A percentile compares a stretch with the other conserved stretches of the same genome.
Evolutionary conservation across 2,797 vertebrate species (phyloP).

Genomic region (Macropus fuliginosus): DNA sequence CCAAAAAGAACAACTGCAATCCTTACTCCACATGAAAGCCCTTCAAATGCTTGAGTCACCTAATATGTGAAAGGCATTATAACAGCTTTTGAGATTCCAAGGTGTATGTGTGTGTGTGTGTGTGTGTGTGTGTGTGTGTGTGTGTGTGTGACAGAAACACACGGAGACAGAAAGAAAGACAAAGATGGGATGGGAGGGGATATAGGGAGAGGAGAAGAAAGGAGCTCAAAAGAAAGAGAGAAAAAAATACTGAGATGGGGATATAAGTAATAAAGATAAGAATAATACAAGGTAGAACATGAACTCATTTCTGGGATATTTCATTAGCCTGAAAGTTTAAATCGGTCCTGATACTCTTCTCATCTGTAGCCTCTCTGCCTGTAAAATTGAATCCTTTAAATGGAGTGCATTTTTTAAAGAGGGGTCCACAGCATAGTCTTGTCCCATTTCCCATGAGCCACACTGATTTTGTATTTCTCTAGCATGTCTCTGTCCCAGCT

Average conservation of each 20-base stretch:
- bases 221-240: background rate
- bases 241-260: background rate
- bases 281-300: background rate
- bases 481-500: background rate
- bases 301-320: background rate
- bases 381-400: background rate
- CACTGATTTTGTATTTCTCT: background rate
- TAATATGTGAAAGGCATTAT: background rate
- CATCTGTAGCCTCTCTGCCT: too few relatives aligned
- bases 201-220: background rate
- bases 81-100: background rate
- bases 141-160: background rate
- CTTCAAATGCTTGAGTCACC: background rate
- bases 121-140: background rate
- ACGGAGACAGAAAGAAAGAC: background rate
- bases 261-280: background rate
- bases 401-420: background rate
- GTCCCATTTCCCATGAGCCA: background rate
- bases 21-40: background rate
- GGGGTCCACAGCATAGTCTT: background rate
- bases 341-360: background rate
- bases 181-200: background rate
- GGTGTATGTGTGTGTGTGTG: background rate
- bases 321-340: background rate
- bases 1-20: background rate